These are phyloP conservation scores for Aramus guarauna DNA, from an alignment of 2,113 vertebrate species.

Conservation along the genomic window DNA sequence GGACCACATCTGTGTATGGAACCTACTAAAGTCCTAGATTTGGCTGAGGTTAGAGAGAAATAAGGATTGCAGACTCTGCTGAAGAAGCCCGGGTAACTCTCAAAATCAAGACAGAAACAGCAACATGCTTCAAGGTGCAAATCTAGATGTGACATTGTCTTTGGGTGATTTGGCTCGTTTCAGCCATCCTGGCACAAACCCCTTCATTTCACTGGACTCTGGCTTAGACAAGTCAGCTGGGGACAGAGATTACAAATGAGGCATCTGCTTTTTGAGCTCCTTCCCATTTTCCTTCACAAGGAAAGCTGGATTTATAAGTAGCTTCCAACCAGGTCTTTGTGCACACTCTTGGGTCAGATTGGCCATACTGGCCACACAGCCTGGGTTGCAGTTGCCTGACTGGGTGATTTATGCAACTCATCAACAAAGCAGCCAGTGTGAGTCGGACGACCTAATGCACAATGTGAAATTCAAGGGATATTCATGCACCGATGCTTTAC, in stretches of 20 bases:
- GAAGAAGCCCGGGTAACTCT: background rate
- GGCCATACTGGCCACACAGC: background rate
- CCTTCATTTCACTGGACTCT: background rate
- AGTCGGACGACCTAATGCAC: background rate
- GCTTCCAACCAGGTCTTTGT: background rate
- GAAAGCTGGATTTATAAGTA: background rate
- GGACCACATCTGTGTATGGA: background rate
- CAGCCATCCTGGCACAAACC: background rate
- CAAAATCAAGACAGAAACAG: background rate
- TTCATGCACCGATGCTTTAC: background rate
- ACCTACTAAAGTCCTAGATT: background rate
- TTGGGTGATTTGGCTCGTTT: background rate
- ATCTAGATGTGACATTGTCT: background rate
- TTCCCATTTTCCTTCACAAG: background rate
- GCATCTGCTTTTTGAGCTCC: background rate
- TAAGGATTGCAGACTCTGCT: background rate
- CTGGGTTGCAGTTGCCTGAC: background rate
- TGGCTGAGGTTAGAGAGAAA: background rate
- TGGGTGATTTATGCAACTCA: background rate
- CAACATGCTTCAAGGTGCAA: background rate
- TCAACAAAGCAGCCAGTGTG: constrained; percentile 10
- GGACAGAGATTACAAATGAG: background rate
- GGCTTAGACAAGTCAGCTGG: background rate
- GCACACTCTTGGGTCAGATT: background rate
- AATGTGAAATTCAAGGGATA: background rate